Conservation (phyloP, 2,888 invertebrate genomes). For the Netelia fuscicornis region DNA sequence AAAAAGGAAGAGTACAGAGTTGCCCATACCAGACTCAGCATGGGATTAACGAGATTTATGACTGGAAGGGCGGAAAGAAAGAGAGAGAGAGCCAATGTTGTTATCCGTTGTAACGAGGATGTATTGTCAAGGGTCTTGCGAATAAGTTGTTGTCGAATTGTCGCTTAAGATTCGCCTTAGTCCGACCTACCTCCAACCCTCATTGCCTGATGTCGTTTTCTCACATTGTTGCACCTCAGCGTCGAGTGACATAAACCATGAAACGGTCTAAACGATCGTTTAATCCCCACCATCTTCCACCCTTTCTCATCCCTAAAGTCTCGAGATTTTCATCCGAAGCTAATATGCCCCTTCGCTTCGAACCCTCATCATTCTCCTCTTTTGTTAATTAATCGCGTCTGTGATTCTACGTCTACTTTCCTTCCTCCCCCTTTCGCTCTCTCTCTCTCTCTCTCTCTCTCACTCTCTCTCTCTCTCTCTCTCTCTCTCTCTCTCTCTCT, state of each 20-base stretch:
- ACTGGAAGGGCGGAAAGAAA: constrained; percentile 43
- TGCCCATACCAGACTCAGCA: constrained; percentile 62
- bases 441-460: background rate
- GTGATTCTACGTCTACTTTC: background rate
- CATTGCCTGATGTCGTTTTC: constrained; percentile 31
- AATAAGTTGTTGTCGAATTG: constrained; percentile 58
- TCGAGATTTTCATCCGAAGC: constrained; percentile 24
- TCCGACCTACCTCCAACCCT: constrained; percentile 2
- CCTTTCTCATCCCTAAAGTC: constrained; percentile 14
- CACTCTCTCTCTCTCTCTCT: background rate
- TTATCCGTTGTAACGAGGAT: constrained; percentile 69
- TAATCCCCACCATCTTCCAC: constrained; percentile 4
- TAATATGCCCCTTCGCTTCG: constrained; percentile 15
- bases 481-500: background rate
- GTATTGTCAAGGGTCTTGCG: constrained; percentile 63
- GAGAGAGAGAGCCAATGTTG: constrained; percentile 50
- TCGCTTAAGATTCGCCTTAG: constrained; percentile 25
- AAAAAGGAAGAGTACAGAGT: constrained; percentile 23
- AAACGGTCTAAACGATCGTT: constrained; percentile 36
- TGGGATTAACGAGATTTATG: constrained; percentile 71
- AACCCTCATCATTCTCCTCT: constrained; percentile 32
- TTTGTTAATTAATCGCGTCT: constrained; percentile 61
- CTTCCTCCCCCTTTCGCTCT: background rate
- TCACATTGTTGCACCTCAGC: background rate
- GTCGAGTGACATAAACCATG: constrained; percentile 34